These are phyloP conservation scores for Carassius gibelio DNA, from an alignment of 2,113 vertebrate genomes.

Conservation along the genomic window DNA sequence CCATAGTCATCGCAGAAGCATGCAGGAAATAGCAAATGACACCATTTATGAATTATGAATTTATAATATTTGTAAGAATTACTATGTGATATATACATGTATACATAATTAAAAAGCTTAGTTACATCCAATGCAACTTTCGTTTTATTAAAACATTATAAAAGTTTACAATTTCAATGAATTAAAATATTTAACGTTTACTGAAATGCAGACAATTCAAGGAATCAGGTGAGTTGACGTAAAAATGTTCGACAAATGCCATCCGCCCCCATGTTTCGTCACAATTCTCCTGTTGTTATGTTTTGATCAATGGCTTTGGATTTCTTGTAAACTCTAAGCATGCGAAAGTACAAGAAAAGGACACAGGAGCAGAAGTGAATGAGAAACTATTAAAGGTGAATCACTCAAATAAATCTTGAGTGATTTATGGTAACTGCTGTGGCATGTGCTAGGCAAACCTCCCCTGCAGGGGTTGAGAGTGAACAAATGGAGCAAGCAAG, in stretches of 20 bases:
- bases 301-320: slow-evolving; percentile 46
- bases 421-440: slow-evolving; percentile 55
- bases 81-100: neutral
- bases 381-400: slow-evolving; percentile 50
- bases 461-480: slow-evolving; percentile 54
- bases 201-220: neutral
- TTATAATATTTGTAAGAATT: neutral
- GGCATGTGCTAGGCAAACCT: slow-evolving; percentile 50
- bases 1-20: neutral
- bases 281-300: neutral
- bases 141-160: neutral
- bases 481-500: slow-evolving; percentile 53
- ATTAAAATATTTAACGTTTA: neutral
- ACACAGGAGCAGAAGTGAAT: slow-evolving; percentile 43
- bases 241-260: neutral
- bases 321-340: slow-evolving; percentile 18
- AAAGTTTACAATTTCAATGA: neutral
- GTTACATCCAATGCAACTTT: neutral
- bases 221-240: neutral
- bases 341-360: slow-evolving; percentile 17
- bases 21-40: neutral
- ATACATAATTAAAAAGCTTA: neutral
- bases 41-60: neutral
- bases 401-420: slow-evolving; percentile 38
- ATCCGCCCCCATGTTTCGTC: neutral